phyloP scores from a whole-genome alignment of 2,113 vertebrate species.

The Lamprotornis superbus region DNA sequence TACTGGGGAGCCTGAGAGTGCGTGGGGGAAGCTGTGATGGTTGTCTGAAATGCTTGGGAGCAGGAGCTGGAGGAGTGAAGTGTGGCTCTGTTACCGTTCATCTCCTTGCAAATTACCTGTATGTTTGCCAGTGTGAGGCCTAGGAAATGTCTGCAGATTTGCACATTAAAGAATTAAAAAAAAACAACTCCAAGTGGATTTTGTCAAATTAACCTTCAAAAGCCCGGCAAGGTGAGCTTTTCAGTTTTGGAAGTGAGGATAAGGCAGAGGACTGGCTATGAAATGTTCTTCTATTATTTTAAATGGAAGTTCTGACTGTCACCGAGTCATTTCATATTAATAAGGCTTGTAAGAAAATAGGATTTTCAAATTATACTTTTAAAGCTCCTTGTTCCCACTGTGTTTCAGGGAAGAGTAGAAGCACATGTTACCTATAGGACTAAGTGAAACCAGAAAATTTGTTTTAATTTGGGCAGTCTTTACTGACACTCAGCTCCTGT shows the following conservation, averaged over 20 bases:
- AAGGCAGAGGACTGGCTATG: not conserved
- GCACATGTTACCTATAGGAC: conserved; percentile 28
- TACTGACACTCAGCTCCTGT: conserved; percentile 20
- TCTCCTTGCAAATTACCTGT: not conserved
- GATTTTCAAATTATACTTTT: conserved; percentile 65
- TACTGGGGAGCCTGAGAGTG: rapidly evolving
- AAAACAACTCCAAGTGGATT: not conserved
- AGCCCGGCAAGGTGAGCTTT: not conserved
- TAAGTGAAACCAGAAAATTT: conserved; percentile 68
- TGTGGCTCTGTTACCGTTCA: not conserved
- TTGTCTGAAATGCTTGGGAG: not conserved
- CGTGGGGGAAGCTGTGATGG: not conserved
- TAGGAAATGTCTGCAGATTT: not conserved
- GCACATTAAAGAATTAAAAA: not conserved
- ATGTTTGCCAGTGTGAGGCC: not conserved
- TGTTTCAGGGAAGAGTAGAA: conserved; percentile 52
- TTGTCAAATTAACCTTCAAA: conserved; percentile 16
- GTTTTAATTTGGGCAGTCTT: conserved; percentile 23
- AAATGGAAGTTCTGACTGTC: not conserved
- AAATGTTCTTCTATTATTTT: not conserved
- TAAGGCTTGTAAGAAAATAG: conserved; percentile 56
- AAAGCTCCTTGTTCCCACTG: not conserved
- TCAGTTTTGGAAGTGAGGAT: not conserved
- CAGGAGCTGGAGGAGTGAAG: not conserved
- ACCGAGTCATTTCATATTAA: conserved; percentile 32